phyloP scores from a whole-genome alignment of 2,797 vertebrate genomes.

The Semaprochilodus insignis region DNA sequence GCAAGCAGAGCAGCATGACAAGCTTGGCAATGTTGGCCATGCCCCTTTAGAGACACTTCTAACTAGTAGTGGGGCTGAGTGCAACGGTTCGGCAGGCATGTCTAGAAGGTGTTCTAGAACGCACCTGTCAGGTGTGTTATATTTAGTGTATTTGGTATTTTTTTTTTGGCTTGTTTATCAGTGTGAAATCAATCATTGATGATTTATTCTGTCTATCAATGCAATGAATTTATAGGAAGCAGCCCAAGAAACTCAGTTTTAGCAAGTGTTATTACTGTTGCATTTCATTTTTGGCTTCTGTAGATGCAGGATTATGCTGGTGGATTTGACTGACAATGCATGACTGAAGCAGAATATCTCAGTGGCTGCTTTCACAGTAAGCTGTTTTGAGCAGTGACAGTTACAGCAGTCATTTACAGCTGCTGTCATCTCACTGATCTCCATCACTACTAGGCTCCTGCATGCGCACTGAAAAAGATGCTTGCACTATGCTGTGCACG shows the following conservation, averaged over 20 bases:
- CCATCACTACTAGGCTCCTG: background rate
- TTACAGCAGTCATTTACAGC: slow-evolving; percentile 13
- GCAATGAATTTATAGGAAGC: background rate
- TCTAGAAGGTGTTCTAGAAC: background rate
- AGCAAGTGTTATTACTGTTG: background rate
- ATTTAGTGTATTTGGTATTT: background rate
- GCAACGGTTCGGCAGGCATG: too few relatives aligned
- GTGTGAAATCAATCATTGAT: background rate
- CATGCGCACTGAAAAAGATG: background rate
- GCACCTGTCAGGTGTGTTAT: background rate
- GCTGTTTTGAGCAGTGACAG: slow-evolving; percentile 9
- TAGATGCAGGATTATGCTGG: background rate
- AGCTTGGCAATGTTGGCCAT: too few relatives aligned
- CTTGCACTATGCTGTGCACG: background rate
- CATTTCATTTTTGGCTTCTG: background rate
- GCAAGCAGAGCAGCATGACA: too few relatives aligned
- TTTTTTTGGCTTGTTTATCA: background rate
- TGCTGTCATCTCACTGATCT: slow-evolving; percentile 21
- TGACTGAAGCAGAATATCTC: background rate
- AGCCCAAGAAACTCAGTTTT: background rate
- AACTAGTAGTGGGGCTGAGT: too few relatives aligned
- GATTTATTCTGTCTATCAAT: background rate
- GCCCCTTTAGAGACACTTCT: too few relatives aligned
- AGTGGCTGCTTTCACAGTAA: background rate
- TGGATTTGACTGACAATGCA: background rate